A percentile compares a stretch with the other conserved stretches of the same genome.
Evolutionary conservation across 2,113 vertebrate species (phyloP).

Genomic region (Turnix velox): DNA sequence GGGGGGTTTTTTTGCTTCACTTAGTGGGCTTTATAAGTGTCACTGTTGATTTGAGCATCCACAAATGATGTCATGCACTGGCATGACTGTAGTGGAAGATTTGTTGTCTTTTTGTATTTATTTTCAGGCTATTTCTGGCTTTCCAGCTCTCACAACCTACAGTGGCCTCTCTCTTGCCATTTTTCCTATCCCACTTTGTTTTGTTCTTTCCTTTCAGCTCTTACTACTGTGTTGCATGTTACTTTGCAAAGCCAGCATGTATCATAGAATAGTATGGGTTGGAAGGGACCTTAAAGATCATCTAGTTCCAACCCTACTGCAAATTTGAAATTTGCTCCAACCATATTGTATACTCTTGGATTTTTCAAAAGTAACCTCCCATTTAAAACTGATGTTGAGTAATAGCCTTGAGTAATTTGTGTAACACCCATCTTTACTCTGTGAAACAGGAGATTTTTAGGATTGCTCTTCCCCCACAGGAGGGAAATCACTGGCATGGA

Average conservation of each 20-base stretch:
- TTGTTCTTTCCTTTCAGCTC: not conserved
- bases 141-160: not conserved
- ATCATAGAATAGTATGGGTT: too few species aligned
- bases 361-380: not conserved
- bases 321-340: not conserved
- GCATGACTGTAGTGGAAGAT: not conserved
- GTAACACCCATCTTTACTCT: not conserved
- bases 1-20: not conserved
- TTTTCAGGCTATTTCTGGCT: not conserved
- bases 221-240: not conserved
- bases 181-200: not conserved
- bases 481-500: not conserved
- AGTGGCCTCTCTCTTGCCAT: not conserved
- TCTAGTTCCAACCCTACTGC: too few species aligned
- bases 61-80: not conserved
- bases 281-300: too few species aligned
- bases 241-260: not conserved
- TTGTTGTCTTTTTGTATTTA: not conserved
- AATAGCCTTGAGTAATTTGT: not conserved
- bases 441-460: not conserved
- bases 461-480: not conserved
- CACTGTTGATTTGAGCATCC: not conserved
- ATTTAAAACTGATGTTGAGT: not conserved
- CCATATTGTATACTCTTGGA: not conserved
- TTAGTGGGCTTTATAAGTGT: not conserved